phyloP scores from a whole-genome alignment of 2,113 vertebrate genomes.

The Scolopax mira region DNA sequence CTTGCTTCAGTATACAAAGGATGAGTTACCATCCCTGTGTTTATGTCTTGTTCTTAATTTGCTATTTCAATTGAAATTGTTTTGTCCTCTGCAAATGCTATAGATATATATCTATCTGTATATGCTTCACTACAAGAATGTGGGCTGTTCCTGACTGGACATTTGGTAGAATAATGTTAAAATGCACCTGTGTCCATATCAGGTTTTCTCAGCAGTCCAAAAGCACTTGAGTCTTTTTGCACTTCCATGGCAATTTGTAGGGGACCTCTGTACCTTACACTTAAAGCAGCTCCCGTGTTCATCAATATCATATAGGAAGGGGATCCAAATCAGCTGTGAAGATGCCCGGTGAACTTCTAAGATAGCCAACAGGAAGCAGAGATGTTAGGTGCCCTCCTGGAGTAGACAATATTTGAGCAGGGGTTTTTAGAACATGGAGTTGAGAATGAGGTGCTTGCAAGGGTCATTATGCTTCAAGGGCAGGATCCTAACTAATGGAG shows the following conservation, averaged over 20 bases:
- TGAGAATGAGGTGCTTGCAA: not conserved
- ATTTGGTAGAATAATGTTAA: not conserved
- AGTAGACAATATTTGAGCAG: not conserved
- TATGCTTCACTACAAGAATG: not conserved
- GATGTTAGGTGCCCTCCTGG: not conserved
- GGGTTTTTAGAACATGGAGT: not conserved
- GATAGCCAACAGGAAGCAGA: not conserved
- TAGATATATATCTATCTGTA: not conserved
- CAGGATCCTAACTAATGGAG: not conserved
- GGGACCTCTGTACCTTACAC: fast-evolving
- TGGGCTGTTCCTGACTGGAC: not conserved
- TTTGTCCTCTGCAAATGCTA: not conserved
- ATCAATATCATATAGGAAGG: not conserved
- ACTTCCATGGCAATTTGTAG: not conserved
- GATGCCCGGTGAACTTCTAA: not conserved
- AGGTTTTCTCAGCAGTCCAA: not conserved
- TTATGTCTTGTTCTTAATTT: not conserved
- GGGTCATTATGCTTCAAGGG: not conserved
- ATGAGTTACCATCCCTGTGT: not conserved
- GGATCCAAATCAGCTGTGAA: not conserved
- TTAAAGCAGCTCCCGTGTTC: not conserved
- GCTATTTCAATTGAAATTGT: not conserved
- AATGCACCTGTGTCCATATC: not conserved
- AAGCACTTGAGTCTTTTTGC: not conserved
- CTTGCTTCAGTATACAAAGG: not conserved